These are phyloP conservation scores for Cenopis cana DNA, from an alignment of 2,888 invertebrate genomes.

Conservation along the genomic window DNA sequence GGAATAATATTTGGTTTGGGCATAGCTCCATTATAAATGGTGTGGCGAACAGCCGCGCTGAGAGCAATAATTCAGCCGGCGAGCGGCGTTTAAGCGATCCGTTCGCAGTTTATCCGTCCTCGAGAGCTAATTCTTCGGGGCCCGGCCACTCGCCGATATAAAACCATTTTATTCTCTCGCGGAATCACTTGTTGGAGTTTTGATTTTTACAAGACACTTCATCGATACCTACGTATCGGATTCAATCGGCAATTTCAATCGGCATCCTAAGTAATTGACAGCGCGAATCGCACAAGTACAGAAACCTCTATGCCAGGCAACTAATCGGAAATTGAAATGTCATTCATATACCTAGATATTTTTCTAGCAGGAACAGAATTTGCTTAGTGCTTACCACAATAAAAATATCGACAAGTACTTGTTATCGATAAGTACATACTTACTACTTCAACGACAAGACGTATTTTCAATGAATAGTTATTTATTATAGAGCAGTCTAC, in stretches of 20 bases:
- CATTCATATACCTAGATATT: too few relatives aligned
- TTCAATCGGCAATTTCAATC: background rate
- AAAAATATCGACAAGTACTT: too few relatives aligned
- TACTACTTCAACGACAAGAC: too few relatives aligned
- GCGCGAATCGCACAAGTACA: background rate
- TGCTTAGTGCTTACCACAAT: too few relatives aligned
- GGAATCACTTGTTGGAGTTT: slow-evolving; percentile 21
- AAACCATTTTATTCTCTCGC: slow-evolving; percentile 52
- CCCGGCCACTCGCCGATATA: slow-evolving; percentile 49
- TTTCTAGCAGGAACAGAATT: too few relatives aligned
- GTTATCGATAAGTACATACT: too few relatives aligned
- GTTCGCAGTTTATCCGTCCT: slow-evolving; percentile 61
- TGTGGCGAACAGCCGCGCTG: slow-evolving; percentile 59
- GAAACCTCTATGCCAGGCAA: background rate
- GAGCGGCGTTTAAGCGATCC: slow-evolving; percentile 67
- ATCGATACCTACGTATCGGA: background rate
- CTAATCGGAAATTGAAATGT: background rate
- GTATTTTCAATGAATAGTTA: too few relatives aligned
- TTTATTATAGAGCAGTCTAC: too few relatives aligned
- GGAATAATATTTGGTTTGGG: slow-evolving; percentile 44
- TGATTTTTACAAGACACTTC: background rate
- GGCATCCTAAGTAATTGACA: background rate
- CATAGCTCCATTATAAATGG: slow-evolving; percentile 63
- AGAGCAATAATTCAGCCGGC: slow-evolving; percentile 68
- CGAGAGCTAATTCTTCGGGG: slow-evolving; percentile 56